These are phyloP conservation scores for Albula goreensis DNA, from an alignment of 2,113 vertebrate species.

Conservation along the genomic window DNA sequence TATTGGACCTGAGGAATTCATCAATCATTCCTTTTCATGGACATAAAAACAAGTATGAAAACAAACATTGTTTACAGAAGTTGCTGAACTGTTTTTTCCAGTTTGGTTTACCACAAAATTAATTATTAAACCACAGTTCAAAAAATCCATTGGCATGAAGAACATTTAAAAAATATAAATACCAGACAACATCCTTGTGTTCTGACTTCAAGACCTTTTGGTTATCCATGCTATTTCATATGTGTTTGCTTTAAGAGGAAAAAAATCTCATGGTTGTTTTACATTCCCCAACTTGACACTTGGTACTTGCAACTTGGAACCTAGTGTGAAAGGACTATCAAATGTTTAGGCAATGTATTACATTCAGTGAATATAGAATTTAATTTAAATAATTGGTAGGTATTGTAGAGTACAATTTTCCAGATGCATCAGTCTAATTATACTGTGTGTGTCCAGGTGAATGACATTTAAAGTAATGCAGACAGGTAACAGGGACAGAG, in stretches of 20 bases:
- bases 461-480: too few species aligned
- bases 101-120: neutral
- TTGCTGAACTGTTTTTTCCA: neutral
- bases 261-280: neutral
- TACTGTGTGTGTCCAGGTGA: too few species aligned
- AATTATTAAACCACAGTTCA: neutral
- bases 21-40: neutral
- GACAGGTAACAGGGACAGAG: too few species aligned
- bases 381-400: too few species aligned
- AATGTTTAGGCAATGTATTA: too few species aligned
- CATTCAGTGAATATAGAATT: too few species aligned
- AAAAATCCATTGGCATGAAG: neutral
- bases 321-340: too few species aligned
- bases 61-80: neutral
- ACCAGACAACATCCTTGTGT: neutral
- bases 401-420: too few species aligned
- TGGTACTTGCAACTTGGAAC: too few species aligned
- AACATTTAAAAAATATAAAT: neutral
- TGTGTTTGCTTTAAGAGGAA: neutral
- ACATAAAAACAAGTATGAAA: neutral
- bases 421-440: too few species aligned
- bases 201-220: neutral
- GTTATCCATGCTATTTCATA: constrained; percentile 4
- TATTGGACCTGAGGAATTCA: neutral
- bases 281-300: neutral